Percentiles rank a stretch among this genome's conserved stretches.
Evolutionary conservation across 2,113 vertebrate species (phyloP).

Genomic region (Tachycineta bicolor): DNA sequence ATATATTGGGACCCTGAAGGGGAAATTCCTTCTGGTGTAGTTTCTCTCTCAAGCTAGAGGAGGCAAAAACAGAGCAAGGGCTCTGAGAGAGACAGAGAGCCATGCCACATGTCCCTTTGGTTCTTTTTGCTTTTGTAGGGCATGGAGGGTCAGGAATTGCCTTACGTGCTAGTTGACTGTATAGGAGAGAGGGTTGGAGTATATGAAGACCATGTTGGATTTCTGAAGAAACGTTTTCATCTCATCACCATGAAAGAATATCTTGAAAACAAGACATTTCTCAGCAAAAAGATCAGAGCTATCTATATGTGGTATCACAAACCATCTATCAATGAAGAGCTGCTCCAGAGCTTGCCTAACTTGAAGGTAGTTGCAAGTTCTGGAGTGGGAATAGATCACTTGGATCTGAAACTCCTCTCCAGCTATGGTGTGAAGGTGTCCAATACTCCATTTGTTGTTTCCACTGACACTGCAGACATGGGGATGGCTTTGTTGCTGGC

Average conservation of each 20-base stretch:
- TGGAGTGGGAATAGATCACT: constrained; percentile 81
- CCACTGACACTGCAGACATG: constrained; percentile 79
- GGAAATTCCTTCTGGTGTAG: no score
- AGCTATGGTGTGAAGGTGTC: constrained; percentile 76
- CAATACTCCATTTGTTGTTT: constrained; percentile 77
- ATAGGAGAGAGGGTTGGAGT: constrained; percentile 56
- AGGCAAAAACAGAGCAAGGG: no score
- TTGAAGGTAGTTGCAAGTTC: constrained; percentile 77
- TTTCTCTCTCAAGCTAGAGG: no score
- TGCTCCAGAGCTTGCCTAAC: constrained; percentile 73
- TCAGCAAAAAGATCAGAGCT: constrained; percentile 69
- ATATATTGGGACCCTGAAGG: no score
- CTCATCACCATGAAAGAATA: constrained; percentile 75
- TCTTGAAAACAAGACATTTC: constrained; percentile 56
- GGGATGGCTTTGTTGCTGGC: constrained; percentile 82
- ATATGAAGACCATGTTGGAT: constrained; percentile 55
- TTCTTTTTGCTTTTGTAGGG: not conserved
- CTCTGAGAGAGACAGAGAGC: no score
- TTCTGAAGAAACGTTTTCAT: constrained; percentile 74
- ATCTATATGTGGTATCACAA: constrained; percentile 72
- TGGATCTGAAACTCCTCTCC: constrained; percentile 77
- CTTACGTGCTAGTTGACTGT: constrained; percentile 62
- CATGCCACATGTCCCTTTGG: not conserved
- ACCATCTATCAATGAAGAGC: constrained; percentile 36
- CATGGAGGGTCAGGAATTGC: constrained; percentile 68